phyloP scores from a whole-genome alignment of 2,797 vertebrate genomes.

The Gymnodraco acuticeps region DNA sequence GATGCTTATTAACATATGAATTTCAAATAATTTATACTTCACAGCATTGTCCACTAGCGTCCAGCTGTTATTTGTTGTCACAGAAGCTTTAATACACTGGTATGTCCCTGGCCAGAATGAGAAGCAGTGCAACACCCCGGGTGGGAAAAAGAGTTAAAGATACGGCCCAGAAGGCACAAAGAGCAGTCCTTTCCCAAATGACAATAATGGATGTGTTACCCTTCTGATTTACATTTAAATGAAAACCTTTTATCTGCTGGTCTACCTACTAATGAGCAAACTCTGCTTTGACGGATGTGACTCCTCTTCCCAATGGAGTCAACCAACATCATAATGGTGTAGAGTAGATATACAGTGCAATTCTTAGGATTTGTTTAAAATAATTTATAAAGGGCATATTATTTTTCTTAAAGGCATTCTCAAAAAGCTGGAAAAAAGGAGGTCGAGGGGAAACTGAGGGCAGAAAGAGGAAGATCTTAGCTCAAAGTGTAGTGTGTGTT shows the following conservation, averaged over 20 bases:
- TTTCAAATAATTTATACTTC: constrained; percentile 79
- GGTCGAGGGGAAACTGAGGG: not conserved
- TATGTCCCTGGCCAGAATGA: constrained; percentile 58
- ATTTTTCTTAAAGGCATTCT: not conserved
- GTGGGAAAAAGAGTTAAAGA: constrained; percentile 66
- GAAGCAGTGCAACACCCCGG: constrained; percentile 48
- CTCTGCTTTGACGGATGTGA: constrained; percentile 68
- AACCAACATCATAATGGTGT: constrained; percentile 18
- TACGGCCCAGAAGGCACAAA: constrained; percentile 57
- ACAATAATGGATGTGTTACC: constrained; percentile 81
- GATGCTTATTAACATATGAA: constrained; percentile 83
- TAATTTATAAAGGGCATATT: not conserved
- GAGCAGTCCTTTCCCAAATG: constrained; percentile 70
- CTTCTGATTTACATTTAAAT: constrained; percentile 86
- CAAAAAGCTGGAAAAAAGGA: not conserved
- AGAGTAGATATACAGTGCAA: constrained; percentile 12
- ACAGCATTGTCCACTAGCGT: constrained; percentile 52
- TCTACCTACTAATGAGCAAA: constrained; percentile 73
- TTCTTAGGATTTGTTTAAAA: not conserved
- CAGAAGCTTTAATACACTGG: constrained; percentile 57
- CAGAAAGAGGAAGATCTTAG: not conserved
- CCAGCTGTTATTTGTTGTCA: constrained; percentile 67
- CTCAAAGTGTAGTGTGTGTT: not conserved
- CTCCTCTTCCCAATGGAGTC: constrained; percentile 47
- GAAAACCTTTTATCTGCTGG: constrained; percentile 80